Evolutionary conservation across 2,888 invertebrate species (phyloP).

Genomic region (Bimastos eiseni): DNA sequence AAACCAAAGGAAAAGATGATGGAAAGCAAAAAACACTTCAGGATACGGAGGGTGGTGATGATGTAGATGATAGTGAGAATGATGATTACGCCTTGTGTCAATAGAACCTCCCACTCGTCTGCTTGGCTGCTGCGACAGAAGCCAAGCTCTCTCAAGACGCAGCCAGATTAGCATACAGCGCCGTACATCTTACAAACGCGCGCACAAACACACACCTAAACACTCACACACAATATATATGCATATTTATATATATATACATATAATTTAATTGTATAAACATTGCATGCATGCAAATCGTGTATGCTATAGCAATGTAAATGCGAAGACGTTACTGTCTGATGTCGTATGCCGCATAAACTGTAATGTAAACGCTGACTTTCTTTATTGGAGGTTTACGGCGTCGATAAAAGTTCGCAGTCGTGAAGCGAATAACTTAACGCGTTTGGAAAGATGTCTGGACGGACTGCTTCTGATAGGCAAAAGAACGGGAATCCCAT

Average conservation of each 20-base stretch:
- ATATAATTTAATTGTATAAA: no score
- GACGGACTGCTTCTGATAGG: no score
- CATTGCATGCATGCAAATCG: no score
- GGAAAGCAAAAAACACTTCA: background rate
- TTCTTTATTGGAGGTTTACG: background rate
- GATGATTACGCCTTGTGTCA: background rate
- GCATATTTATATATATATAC: no score
- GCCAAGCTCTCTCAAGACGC: background rate
- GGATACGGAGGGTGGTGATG: no score
- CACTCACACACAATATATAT: no score
- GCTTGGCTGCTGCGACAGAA: background rate
- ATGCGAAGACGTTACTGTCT: no score
- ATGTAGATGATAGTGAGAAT: no score
- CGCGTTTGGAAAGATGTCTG: background rate
- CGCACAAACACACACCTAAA: background rate
- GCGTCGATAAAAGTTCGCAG: background rate
- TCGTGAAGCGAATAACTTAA: background rate
- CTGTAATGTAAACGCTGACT: background rate
- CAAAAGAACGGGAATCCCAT: no score
- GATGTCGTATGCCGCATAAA: background rate
- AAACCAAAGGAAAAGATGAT: background rate
- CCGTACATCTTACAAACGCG: background rate
- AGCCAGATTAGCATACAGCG: background rate
- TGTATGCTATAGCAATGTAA: background rate
- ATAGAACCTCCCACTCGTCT: background rate